Conservation (phyloP, 2,113 vertebrate genomes). For the Megaceryle torquata region DNA sequence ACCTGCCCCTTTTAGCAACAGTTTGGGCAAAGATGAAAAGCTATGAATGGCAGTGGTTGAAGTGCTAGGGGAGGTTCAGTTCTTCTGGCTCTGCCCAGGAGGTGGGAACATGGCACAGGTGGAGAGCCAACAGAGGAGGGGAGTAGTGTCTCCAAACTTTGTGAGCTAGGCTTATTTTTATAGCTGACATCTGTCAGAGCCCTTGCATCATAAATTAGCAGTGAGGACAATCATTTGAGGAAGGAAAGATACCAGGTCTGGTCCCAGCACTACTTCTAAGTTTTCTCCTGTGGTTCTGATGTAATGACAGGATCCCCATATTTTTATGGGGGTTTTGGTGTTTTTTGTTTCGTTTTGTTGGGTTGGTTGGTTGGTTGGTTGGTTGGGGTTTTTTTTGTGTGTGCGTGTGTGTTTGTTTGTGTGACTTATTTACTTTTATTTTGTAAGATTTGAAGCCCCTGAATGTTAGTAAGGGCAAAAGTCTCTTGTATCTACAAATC, state of each 20-base stretch:
- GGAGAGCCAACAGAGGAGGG: neutral
- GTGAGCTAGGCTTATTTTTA: neutral
- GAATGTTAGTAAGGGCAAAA: neutral
- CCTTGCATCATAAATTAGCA: neutral
- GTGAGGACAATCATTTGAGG: neutral
- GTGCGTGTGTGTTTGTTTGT: too few relatives aligned
- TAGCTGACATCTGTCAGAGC: neutral
- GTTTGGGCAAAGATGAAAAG: neutral
- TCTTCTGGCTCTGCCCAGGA: neutral
- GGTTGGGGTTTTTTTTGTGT: too few relatives aligned
- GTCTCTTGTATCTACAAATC: neutral
- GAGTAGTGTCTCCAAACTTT: neutral
- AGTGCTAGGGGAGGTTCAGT: neutral
- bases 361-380: too few relatives aligned
- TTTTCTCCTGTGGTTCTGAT: neutral
- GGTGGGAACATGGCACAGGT: neutral
- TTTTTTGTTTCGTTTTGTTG: neutral
- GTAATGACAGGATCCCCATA: neutral
- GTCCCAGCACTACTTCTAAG: neutral
- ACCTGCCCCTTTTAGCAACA: neutral
- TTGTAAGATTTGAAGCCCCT: neutral
- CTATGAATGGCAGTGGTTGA: neutral
- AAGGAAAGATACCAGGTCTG: neutral
- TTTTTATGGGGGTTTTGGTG: too few relatives aligned
- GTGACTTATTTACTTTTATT: too few relatives aligned